Conservation (phyloP, 2,888 invertebrate species). For the Chouioia cunea region DNA sequence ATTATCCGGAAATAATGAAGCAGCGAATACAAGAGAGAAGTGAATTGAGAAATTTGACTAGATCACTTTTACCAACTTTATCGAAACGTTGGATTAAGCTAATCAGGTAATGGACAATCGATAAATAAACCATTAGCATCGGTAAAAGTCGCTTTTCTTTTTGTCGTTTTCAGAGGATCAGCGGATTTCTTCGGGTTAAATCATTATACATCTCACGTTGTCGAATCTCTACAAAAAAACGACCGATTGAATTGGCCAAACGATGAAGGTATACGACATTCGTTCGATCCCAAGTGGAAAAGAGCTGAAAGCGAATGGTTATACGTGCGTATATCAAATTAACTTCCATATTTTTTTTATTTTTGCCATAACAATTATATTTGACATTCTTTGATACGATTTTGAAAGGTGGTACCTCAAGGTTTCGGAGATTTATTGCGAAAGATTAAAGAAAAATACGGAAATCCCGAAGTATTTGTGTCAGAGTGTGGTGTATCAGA, state of each 20-base stretch:
- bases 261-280: constrained; percentile 56
- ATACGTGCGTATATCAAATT: neutral
- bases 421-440: constrained; percentile 66
- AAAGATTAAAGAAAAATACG: constrained; percentile 65
- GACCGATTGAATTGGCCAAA: constrained; percentile 15
- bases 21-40: constrained; percentile 67
- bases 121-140: too few species aligned
- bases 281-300: constrained; percentile 74
- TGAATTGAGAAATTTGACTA: constrained; percentile 63
- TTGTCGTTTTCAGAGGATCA: constrained; percentile 57
- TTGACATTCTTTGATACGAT: too few species aligned
- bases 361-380: too few species aligned
- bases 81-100: constrained; percentile 71
- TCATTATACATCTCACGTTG: constrained; percentile 56
- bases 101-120: constrained; percentile 39
- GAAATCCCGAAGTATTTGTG: constrained; percentile 66
- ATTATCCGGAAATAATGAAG: constrained; percentile 70
- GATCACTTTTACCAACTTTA: constrained; percentile 69
- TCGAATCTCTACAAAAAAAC: constrained; percentile 45
- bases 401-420: constrained; percentile 62
- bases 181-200: constrained; percentile 60
- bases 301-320: constrained; percentile 71
- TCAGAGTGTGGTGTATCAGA: constrained; percentile 75
- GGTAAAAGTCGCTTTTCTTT: too few species aligned
- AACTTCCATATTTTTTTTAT: too few species aligned